Evolutionary conservation across 2,888 invertebrate genomes (phyloP), one percentile per base, ranked within the genome.

Genomic region (Dicranocentrus wangi): DNA sequence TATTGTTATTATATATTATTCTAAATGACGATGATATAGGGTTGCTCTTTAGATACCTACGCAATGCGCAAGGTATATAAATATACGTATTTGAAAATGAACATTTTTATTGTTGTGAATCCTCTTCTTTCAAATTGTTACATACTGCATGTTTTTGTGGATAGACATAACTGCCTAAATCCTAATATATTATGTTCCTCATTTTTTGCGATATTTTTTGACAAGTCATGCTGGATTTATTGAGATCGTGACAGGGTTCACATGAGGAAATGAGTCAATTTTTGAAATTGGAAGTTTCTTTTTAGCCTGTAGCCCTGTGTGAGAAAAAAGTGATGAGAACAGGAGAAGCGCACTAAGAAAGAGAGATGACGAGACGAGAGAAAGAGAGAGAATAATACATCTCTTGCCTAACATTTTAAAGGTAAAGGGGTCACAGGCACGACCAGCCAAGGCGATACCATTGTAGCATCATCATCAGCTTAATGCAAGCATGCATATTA

Each of bases 401-500:
- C n/a, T 69, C 25, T 69, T 69, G 69, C 69, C 25, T 69, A 53
- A 69, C 55, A 17, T 39, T 43, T 60, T 71, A 71, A 69, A 71
- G 71, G 71, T 71, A 71, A 71, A 71, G 71, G 28, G 71, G 71
- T 71, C 71, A 60, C 53, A 71, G 60, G 71, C 71, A 71, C 53
- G 71, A 71, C 71, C 71, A 71, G n/a, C 21, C 19, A 7, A 58
- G n/a, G 10, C 32, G 17, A 19, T 25, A 55, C 2, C 21, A 3
- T 21, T 55, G n/a, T 53, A 10, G 15, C 32, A 10, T 60, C 60
- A n/a, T 60, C 32, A 28, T 28, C 60, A 47, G n/a, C n/a, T 47
- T 47, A 3, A 47, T 10, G 47, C 13, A 47, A n/a, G 5, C n/a
- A n/a, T 10, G n/a, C 5, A n/a, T 47, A 47, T 47, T 47, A 47